Percentiles rank a stretch among this genome's conserved stretches.
Evolutionary conservation across 2,113 vertebrate genomes (phyloP).

Genomic region (Chascanopsetta lugubris): DNA sequence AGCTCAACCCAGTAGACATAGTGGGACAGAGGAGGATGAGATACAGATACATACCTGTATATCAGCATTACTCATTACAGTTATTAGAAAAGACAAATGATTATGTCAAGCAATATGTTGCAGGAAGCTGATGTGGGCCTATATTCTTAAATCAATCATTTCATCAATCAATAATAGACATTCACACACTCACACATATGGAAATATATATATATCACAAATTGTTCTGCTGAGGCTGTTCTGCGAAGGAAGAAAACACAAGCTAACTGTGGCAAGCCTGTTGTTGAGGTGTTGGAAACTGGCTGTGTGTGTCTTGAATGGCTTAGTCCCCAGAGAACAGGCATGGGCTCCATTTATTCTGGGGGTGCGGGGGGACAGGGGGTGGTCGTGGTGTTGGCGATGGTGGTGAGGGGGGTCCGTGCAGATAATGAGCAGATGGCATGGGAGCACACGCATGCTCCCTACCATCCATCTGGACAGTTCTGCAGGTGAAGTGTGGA

Average conservation of each 20-base stretch:
- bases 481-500: conserved; percentile 71
- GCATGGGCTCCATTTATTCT: conserved; percentile 29
- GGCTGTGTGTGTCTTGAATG: conserved; percentile 15
- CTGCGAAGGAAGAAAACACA: neutral
- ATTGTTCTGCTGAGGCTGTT: neutral
- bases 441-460: conserved; percentile 58
- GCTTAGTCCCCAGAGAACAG: conserved; percentile 25
- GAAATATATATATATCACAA: neutral
- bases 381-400: neutral
- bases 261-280: neutral
- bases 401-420: conserved; percentile 15
- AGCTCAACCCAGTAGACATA: no score
- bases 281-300: neutral
- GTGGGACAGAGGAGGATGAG: no score
- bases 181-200: no score
- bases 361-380: no score
- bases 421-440: conserved; percentile 75
- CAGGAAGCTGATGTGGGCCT: conserved; percentile 5
- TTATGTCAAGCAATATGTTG: neutral
- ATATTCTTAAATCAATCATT: conserved; percentile 19
- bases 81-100: conserved; percentile 1
- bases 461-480: conserved; percentile 72
- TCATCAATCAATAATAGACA: no score
- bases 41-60: no score
- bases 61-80: no score